phyloP scores from a whole-genome alignment of 2,797 vertebrate genomes.

The Atherinosoma microstoma region DNA sequence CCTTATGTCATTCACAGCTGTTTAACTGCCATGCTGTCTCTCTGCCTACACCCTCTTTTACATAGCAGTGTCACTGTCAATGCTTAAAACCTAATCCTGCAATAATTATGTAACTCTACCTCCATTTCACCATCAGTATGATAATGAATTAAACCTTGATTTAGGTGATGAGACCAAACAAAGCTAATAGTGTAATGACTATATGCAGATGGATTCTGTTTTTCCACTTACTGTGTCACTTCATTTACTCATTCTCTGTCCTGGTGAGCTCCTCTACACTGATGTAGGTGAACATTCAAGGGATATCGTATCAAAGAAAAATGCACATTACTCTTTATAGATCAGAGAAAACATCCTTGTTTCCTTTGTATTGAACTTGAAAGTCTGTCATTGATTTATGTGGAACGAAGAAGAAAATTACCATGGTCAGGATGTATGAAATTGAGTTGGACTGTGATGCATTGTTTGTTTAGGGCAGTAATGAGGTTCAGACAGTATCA shows the following conservation, averaged over 20 bases:
- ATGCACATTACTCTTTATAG: conserved; percentile 2
- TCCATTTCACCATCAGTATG: conserved; percentile 46
- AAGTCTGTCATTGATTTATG: conserved; percentile 77
- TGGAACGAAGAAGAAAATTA: conserved; percentile 72
- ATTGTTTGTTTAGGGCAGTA: conserved; percentile 80
- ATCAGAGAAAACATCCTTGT: conserved; percentile 30
- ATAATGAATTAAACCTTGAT: conserved; percentile 50
- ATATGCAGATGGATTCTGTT: conserved; percentile 53
- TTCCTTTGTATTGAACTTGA: conserved; percentile 53
- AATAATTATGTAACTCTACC: conserved; percentile 50
- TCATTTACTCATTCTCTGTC: conserved; percentile 10
- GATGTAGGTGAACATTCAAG: background rate
- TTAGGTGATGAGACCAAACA: conserved; percentile 52
- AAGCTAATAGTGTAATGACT: conserved; percentile 45
- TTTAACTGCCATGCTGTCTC: background rate
- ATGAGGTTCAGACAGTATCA: conserved; percentile 79
- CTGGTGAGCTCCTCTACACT: background rate
- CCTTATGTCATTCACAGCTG: background rate
- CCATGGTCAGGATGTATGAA: conserved; percentile 79
- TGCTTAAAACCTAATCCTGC: conserved; percentile 58
- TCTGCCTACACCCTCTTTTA: conserved; percentile 11
- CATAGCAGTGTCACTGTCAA: conserved; percentile 26
- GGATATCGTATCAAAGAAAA: conserved; percentile 8
- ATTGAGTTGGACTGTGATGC: conserved; percentile 80
- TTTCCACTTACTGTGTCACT: conserved; percentile 24